Percentiles rank a stretch among this genome's conserved stretches.
Conservation (phyloP, 2,888 invertebrate genomes). For the Mesorhabditis belari region DNA sequence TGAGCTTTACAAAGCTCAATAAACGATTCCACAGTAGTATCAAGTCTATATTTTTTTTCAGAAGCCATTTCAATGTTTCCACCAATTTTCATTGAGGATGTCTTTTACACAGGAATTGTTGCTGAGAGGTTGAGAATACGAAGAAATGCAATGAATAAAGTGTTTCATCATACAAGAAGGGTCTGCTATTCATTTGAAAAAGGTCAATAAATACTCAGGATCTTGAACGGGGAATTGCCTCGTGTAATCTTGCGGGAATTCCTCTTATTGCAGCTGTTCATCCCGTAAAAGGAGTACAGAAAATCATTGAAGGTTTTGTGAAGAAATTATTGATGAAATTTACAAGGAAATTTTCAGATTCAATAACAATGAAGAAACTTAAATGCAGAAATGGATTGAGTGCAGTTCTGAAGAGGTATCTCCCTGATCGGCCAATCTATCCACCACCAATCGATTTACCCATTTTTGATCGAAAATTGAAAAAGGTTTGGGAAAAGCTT, state of each 20-base stretch:
- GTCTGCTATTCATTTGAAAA: not conserved
- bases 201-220: not conserved
- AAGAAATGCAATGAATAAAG: not conserved
- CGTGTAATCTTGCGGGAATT: not conserved
- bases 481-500: too few species aligned
- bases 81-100: not conserved
- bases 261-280: not conserved
- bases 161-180: not conserved
- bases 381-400: too few species aligned
- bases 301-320: not conserved
- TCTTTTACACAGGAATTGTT: not conserved
- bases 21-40: too few species aligned
- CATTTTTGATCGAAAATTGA: too few species aligned
- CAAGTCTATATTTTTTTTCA: too few species aligned
- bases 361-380: not conserved
- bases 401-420: too few species aligned
- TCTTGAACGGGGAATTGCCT: not conserved
- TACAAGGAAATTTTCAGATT: not conserved
- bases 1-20: too few species aligned
- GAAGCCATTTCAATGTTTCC: not conserved
- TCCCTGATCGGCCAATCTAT: too few species aligned
- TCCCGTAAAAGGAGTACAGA: not conserved
- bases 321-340: not conserved
- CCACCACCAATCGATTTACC: too few species aligned
- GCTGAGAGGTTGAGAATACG: not conserved